Conservation (phyloP, 2,888 invertebrate species). For the Volucella bombylans region DNA sequence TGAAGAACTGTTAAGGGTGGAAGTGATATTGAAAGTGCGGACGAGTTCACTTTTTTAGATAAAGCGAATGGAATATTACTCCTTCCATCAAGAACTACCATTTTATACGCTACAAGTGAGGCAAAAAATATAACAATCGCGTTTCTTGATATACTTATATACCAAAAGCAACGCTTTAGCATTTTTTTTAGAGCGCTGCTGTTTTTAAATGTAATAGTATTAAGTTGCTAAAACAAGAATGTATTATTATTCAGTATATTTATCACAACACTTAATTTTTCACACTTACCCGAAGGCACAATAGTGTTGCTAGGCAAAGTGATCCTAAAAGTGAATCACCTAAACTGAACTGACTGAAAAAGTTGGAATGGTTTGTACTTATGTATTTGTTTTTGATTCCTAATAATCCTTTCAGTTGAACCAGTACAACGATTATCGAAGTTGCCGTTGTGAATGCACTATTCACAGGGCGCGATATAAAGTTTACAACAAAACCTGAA, state of each 20-base stretch:
- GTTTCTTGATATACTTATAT: constrained; percentile 90
- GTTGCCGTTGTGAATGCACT: constrained; percentile 93
- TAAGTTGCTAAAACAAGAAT: constrained; percentile 84
- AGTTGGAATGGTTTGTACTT: constrained; percentile 84
- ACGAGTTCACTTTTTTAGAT: constrained; percentile 86
- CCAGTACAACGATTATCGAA: constrained; percentile 89
- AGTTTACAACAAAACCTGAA: constrained; percentile 91
- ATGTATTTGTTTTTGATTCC: constrained; percentile 86
- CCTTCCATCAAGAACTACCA: constrained; percentile 77
- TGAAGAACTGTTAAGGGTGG: constrained; percentile 87
- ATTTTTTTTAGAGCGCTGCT: constrained; percentile 77
- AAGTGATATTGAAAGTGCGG: constrained; percentile 86
- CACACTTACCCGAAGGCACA: constrained; percentile 86
- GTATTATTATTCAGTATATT: not conserved
- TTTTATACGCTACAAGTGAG: constrained; percentile 85
- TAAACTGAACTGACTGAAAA: constrained; percentile 83
- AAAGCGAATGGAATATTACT: constrained; percentile 86
- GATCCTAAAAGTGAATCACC: constrained; percentile 87
- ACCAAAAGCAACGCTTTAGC: constrained; percentile 86
- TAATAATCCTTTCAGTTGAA: constrained; percentile 89
- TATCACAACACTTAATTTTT: not conserved
- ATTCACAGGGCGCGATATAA: constrained; percentile 92
- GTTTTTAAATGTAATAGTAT: constrained; percentile 83
- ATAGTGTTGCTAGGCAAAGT: constrained; percentile 86
- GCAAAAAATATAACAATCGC: constrained; percentile 88